A percentile compares a stretch with the other conserved stretches of the same genome.
Evolutionary conservation across 1,140 invertebrate genomes (phyloP).

Genomic region (Bacillus rossius): DNA sequence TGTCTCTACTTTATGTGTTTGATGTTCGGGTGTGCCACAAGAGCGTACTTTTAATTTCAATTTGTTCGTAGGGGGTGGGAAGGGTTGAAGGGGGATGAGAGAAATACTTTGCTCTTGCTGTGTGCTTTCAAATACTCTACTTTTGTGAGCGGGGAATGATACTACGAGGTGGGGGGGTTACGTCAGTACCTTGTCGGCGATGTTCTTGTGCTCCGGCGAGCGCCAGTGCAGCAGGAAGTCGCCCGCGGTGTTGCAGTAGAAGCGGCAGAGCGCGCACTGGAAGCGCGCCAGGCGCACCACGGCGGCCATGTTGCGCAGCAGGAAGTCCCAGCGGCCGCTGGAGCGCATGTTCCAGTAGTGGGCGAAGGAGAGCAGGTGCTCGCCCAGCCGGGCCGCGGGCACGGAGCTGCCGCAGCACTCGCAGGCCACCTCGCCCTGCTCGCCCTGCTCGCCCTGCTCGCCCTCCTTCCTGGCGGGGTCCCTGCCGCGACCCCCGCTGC

Average conservation of each 20-base stretch:
- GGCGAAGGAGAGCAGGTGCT: slow-evolving; percentile 78
- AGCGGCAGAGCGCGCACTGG: slow-evolving; percentile 75
- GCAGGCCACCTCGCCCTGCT: slow-evolving; percentile 51
- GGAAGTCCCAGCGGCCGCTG: slow-evolving; percentile 48
- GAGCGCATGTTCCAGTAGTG: slow-evolving; percentile 63
- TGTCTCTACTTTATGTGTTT: too few relatives aligned
- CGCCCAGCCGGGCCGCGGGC: slow-evolving; percentile 62
- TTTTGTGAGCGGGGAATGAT: too few relatives aligned
- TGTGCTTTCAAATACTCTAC: too few relatives aligned
- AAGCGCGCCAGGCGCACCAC: slow-evolving; percentile 75
- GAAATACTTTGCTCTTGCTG: too few relatives aligned
- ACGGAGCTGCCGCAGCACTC: slow-evolving; percentile 63
- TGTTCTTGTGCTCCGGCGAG: slow-evolving; percentile 61
- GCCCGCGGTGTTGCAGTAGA: slow-evolving; percentile 72
- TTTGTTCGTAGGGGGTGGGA: too few relatives aligned
- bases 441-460: slow-evolving; percentile 33
- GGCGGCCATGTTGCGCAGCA: slow-evolving; percentile 68
- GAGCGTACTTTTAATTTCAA: too few relatives aligned
- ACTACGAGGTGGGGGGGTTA: too few relatives aligned
- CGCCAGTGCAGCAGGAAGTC: slow-evolving; percentile 70
- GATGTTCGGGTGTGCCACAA: too few relatives aligned
- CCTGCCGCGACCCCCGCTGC: slow-evolving; percentile 37
- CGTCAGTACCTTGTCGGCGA: slow-evolving; percentile 42
- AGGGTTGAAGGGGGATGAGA: too few relatives aligned
- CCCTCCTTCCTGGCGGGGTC: slow-evolving; percentile 30